Evolutionary conservation across 2,888 invertebrate species (phyloP).

Genomic region (Mantis religiosa): DNA sequence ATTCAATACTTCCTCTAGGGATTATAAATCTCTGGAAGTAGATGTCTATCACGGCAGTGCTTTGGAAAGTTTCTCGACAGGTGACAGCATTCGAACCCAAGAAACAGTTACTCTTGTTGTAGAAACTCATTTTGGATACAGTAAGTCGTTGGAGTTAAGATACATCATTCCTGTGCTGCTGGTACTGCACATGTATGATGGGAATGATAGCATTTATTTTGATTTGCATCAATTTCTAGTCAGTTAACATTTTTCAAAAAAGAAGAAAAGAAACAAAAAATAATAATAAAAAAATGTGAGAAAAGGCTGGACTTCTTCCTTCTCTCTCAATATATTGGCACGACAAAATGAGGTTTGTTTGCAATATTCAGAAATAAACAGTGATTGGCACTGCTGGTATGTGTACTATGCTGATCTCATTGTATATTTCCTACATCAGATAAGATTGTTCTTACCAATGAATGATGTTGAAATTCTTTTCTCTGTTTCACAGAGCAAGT

Average conservation of each 20-base stretch:
- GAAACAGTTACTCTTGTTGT: neutral
- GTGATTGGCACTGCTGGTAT: neutral
- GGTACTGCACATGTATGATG: neutral
- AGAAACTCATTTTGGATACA: neutral
- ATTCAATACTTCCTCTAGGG: neutral
- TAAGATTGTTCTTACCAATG: neutral
- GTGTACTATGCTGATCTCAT: neutral
- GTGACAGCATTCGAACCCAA: neutral
- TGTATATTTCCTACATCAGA: neutral
- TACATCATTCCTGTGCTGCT: neutral
- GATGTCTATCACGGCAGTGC: constrained; percentile 11
- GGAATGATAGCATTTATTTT: neutral
- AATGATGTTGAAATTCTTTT: neutral
- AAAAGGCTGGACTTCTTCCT: neutral
- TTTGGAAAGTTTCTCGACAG: neutral
- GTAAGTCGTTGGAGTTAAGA: neutral
- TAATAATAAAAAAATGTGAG: neutral
- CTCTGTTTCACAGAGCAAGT: neutral
- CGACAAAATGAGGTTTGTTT: neutral
- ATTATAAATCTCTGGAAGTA: neutral
- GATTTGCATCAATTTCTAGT: constrained; percentile 5
- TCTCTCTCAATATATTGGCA: neutral
- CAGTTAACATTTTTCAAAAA: constrained; percentile 12
- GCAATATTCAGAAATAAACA: neutral
- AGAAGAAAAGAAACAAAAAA: neutral